Conservation (phyloP, 92 coral and sea anemone genomes). For the Heteractis magnifica region DNA sequence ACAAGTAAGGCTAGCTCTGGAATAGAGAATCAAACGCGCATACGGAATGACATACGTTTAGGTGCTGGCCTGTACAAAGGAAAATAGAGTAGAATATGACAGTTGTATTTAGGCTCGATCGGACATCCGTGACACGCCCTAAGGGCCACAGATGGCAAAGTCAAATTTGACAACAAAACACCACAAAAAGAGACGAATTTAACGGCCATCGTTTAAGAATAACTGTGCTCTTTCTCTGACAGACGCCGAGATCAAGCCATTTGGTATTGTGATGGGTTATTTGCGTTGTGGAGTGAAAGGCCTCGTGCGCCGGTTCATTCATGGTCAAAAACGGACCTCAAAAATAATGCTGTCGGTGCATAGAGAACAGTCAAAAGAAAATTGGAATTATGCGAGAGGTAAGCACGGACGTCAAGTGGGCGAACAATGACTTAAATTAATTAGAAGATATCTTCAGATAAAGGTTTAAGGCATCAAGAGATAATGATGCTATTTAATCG, state of each 20-base stretch:
- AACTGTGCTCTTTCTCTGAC: slow-evolving; percentile 28
- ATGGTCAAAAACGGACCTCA: neutral
- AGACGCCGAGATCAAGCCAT: slow-evolving; percentile 34
- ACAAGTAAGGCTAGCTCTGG: neutral
- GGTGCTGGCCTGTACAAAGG: neutral
- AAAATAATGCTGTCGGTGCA: slow-evolving; percentile 8
- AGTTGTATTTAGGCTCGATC: neutral
- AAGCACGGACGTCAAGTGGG: slow-evolving; percentile 26
- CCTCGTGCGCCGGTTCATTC: slow-evolving; percentile 19
- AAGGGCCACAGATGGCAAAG: slow-evolving; percentile 19
- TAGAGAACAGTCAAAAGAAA: neutral
- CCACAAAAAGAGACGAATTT: slow-evolving; percentile 9
- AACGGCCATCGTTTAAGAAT: slow-evolving; percentile 3
- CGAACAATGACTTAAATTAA: slow-evolving; percentile 77
- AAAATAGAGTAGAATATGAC: neutral
- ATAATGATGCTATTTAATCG: slow-evolving; percentile 26
- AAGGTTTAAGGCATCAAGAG: slow-evolving; percentile 40
- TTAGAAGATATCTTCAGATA: slow-evolving; percentile 68
- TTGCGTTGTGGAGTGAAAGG: slow-evolving; percentile 26
- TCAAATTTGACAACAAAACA: slow-evolving; percentile 26
- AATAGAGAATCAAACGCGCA: neutral
- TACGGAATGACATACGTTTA: slow-evolving; percentile 6
- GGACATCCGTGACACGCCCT: slow-evolving; percentile 44
- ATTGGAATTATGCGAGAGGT: slow-evolving; percentile 16
- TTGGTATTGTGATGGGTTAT: slow-evolving; percentile 8